Evolutionary conservation across 2,113 vertebrate species (phyloP), one percentile per base, ranked within the genome.

Genomic region (Myiagra hebetior): DNA sequence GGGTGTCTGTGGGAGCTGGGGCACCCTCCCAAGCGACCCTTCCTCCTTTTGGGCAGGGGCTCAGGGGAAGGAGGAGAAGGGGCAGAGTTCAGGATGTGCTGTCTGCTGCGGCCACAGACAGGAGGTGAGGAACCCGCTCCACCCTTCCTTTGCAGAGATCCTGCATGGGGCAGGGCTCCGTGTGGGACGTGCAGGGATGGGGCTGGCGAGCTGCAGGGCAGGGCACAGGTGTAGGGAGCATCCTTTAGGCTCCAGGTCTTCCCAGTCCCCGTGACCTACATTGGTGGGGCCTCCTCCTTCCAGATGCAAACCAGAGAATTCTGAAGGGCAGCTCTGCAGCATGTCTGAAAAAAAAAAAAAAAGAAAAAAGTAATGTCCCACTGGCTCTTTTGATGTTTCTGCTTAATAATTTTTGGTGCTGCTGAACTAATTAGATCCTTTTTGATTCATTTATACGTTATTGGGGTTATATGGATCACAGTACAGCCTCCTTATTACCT

Each of bases 381-480:
- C 49, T 62, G 83, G 28, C 41, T 94, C 88, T 89, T 97, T 89
- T 92, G 86, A 93, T 95, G 80, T 93, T 84, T 65, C 69, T 57
- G 8, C 57, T 91, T 91, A 92, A 62, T 94, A 62, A 86, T 87
- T 96, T 93, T 91, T 87, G 91, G 76, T 3, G 30, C 86, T 67
- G 64, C 64, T 92, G 80, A 78, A 65, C 79, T 96, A 93, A 96
- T 93, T 94, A 91, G 83, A 42, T 91, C 57, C 14, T 53, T 86
- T 94, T 85, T 92, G 91, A 76, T 94, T 96, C 60, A 62, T 91
- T 97, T 95, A 35, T 91, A 31, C n/a, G 2, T 89, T 85, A 72
- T 55, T 72, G 69, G 92, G 88, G 73, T 82, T 68, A 41, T 65
- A 47, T 39, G 68, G 52, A 93, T 96, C 76, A 64, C 68, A 49